Evolutionary conservation across 2,113 vertebrate species (phyloP).

Genomic region (Poeciliopsis occidentalis): DNA sequence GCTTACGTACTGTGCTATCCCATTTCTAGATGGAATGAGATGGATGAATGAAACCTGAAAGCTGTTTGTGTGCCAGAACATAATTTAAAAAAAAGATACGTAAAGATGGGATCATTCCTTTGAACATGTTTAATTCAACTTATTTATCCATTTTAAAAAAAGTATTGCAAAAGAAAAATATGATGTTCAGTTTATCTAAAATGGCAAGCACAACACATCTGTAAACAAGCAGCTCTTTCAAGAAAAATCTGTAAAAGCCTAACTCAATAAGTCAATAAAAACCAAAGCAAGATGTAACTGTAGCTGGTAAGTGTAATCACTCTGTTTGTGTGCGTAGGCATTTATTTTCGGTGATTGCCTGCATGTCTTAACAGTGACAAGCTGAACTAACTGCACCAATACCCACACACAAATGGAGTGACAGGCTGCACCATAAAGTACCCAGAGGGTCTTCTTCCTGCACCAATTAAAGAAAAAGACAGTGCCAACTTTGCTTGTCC

Average conservation of each 20-base stretch:
- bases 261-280: conserved; percentile 24
- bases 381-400: conserved; percentile 47
- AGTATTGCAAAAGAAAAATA: background rate
- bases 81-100: background rate
- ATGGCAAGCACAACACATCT: background rate
- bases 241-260: conserved; percentile 6
- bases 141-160: background rate
- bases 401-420: conserved; percentile 48
- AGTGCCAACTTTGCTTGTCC: conserved; percentile 54
- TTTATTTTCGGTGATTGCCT: conserved; percentile 41
- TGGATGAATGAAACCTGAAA: background rate
- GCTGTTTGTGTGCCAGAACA: background rate
- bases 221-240: background rate
- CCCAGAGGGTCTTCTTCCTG: conserved; percentile 58
- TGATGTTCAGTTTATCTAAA: background rate
- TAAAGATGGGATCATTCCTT: background rate
- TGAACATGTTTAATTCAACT: background rate
- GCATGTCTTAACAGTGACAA: conserved; percentile 47
- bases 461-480: conserved; percentile 71
- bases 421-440: conserved; percentile 43
- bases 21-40: no score
- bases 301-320: conserved; percentile 14
- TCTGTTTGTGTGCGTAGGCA: conserved; percentile 1
- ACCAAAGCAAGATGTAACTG: conserved; percentile 3
- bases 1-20: no score